phyloP scores from a whole-genome alignment of 2,797 vertebrate genomes.

The Periparus ater region DNA sequence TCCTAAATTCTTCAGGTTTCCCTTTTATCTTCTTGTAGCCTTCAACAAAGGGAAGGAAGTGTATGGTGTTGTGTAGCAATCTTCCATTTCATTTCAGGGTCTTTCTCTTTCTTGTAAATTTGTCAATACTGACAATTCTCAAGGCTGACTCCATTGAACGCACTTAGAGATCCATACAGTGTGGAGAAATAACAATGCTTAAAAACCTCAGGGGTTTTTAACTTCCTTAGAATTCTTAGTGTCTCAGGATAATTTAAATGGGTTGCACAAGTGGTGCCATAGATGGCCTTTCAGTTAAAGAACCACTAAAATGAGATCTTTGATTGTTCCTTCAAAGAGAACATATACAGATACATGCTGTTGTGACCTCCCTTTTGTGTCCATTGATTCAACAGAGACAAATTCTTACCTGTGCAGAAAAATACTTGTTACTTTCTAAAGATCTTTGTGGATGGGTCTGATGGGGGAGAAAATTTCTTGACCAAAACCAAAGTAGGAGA shows the following conservation, averaged over 20 bases:
- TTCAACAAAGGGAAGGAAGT: slow-evolving; percentile 35
- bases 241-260: background rate
- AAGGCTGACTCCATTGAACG: background rate
- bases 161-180: background rate
- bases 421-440: background rate
- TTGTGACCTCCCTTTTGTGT: background rate
- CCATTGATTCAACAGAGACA: background rate
- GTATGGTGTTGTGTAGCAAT: background rate
- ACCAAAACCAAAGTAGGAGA: background rate
- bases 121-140: background rate
- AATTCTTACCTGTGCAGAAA: background rate
- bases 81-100: background rate
- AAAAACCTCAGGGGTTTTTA: background rate
- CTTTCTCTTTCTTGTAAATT: slow-evolving; percentile 10
- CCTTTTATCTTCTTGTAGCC: background rate
- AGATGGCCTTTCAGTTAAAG: background rate
- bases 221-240: background rate
- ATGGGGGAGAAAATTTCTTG: background rate
- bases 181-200: background rate
- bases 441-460: background rate
- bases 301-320: background rate
- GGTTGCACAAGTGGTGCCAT: background rate
- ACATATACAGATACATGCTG: rapidly evolving
- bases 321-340: background rate
- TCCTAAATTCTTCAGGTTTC: slow-evolving; percentile 44